These are phyloP conservation scores for Lamellibrachia luymesi DNA, from an alignment of 1,140 invertebrate species.

Conservation along the genomic window DNA sequence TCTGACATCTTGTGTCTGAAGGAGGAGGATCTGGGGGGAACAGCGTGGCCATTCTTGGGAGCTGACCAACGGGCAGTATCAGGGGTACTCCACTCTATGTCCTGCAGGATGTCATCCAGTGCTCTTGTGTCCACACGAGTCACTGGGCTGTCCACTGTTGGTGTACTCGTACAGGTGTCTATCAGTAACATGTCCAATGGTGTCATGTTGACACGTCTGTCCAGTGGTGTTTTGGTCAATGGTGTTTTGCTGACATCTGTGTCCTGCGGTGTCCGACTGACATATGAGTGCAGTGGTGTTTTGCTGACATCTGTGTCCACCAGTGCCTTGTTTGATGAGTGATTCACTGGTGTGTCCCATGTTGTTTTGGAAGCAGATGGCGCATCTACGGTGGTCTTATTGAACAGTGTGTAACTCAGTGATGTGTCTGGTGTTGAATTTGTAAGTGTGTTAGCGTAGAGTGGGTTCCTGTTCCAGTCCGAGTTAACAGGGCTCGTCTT, in stretches of 20 bases:
- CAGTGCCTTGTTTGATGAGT: neutral
- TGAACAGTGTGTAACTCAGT: neutral
- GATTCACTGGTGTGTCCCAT: neutral
- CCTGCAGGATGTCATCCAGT: constrained; percentile 20
- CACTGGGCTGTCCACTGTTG: neutral
- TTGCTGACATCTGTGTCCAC: neutral
- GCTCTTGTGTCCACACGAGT: constrained; percentile 15
- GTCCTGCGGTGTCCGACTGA: neutral
- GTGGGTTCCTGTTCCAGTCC: neutral
- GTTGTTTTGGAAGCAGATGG: neutral
- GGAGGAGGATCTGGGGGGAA: constrained; percentile 4
- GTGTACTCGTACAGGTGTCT: neutral
- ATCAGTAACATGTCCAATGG: neutral
- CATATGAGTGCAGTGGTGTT: neutral
- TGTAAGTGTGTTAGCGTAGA: neutral
- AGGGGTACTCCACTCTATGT: constrained; percentile 12
- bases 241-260: neutral
- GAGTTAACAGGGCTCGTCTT: neutral
- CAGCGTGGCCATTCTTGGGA: neutral
- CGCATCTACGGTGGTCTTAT: neutral
- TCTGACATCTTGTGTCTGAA: neutral
- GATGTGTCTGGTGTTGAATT: neutral
- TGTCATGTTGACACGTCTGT: neutral
- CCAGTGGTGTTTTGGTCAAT: neutral
- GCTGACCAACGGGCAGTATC: neutral